phyloP scores from a whole-genome alignment of 2,113 vertebrate genomes.

The Anas platyrhynchos region DNA sequence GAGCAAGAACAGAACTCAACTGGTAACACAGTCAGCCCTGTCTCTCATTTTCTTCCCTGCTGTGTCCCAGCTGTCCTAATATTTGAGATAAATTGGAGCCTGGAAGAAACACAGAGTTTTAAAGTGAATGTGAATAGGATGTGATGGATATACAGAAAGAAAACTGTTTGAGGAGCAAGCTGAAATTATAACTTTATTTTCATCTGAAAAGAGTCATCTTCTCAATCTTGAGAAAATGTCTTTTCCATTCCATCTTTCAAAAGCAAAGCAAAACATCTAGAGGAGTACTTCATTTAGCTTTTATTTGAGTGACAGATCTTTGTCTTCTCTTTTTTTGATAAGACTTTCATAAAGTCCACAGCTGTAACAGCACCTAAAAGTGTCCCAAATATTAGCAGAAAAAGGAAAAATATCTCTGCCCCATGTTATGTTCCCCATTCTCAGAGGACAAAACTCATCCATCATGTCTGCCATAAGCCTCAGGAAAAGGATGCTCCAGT shows the following conservation, averaged over 20 bases:
- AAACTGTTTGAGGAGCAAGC: neutral
- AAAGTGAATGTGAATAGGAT: slow-evolving; percentile 8
- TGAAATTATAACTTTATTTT: slow-evolving; percentile 25
- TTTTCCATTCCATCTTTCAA: neutral
- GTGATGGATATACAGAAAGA: neutral
- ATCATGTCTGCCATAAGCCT: neutral
- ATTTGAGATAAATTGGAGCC: slow-evolving; percentile 46
- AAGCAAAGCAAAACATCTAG: neutral
- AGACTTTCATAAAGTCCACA: neutral
- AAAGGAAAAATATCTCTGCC: neutral
- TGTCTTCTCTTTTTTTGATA: neutral
- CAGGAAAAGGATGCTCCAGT: neutral
- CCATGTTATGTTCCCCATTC: neutral
- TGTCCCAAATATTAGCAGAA: neutral
- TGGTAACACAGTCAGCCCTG: neutral
- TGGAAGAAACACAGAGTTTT: slow-evolving; percentile 23
- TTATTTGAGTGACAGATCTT: neutral
- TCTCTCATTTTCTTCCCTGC: slow-evolving; percentile 53
- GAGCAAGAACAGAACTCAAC: neutral
- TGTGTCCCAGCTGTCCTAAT: slow-evolving; percentile 53
- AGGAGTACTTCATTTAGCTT: neutral
- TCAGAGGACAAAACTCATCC: neutral
- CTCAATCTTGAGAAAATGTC: slow-evolving; percentile 6
- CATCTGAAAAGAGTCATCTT: neutral
- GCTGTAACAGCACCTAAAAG: neutral